Conservation (phyloP, 2,888 invertebrate species). For the Dynastes hyllus region DNA sequence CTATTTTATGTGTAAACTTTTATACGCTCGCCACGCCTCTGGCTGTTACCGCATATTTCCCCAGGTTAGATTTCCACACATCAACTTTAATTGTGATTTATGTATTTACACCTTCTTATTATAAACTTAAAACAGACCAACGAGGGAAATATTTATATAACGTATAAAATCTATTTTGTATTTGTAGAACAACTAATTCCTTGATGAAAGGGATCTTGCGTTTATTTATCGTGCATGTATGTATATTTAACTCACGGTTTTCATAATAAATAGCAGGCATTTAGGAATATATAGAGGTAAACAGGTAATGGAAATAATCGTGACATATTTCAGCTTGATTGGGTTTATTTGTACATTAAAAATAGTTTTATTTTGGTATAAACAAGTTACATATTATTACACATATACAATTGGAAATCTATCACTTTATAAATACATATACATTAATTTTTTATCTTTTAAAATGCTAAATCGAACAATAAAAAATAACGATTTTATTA, state of each 20-base stretch:
- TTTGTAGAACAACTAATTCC: no score
- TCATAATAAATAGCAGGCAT: conserved; percentile 1
- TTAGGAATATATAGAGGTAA: background rate
- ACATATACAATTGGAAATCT: conserved; percentile 34
- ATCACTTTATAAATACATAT: background rate
- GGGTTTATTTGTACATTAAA: conserved; percentile 38
- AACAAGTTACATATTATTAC: conserved; percentile 7
- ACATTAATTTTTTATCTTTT: background rate
- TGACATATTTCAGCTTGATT: background rate
- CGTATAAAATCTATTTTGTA: no score
- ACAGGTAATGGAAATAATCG: background rate
- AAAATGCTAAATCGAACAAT: background rate
- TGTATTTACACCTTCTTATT: no score
- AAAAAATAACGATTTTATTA: background rate
- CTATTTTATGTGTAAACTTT: no score
- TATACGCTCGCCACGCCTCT: no score
- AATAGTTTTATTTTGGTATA: conserved; percentile 35
- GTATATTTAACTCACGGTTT: background rate
- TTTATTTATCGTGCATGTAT: background rate
- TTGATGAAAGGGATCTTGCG: background rate
- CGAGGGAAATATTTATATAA: no score
- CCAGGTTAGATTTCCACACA: no score
- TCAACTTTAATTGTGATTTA: no score
- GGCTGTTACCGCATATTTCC: no score
- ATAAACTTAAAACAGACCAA: no score